Evolutionary conservation across 2,888 invertebrate genomes (phyloP), one percentile per base, ranked within the genome.

Genomic region (Cotesia congregata): DNA sequence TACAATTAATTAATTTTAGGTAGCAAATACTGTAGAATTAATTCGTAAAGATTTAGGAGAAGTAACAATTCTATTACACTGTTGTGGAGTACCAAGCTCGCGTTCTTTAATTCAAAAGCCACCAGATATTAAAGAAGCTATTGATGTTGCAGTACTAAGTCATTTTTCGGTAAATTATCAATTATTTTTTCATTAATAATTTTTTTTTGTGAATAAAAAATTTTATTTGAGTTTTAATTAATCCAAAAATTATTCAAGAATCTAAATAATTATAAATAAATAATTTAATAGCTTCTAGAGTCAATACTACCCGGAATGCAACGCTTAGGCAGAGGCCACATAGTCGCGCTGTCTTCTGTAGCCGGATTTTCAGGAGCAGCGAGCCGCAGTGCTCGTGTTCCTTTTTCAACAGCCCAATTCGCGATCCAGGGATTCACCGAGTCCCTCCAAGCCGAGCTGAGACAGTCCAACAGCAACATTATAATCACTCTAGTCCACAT

Each of bases 371-470:
- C 92, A 76, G 92, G 92, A 69, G 90, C 92, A 38, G 91, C 91
- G 68, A 91, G 91, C 80, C 83, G 84, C 30, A 81, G 81, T n/a
- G 84, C 83, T 9, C 91, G 92, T 82, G 91, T 93, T 87, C 92
- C 93, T 0, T 87, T 93, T 12, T 92, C 93, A 76, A 92, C 93
- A 0, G 92, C 93, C 0, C 93, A 93, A 87, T 93, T 93, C 86
- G 94, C 93, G 15, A 92, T 93, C 0, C 92, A 93, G 84, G 93
- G 94, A 2, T 88, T 93, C 59, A 92, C 93, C 0, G 93, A 93
- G 83, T 92, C 93, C 0, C 86, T 94, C 4, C 91, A 92, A 84
- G 92, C 92, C 81, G 92, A 94, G 81, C 87, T 93, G 0, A 90
- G 93, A 61, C 90, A 92, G 62, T 90, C 91, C 41, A 92, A 92